phyloP scores from a whole-genome alignment of 2,113 vertebrate genomes.

The Macrotis lagotis region DNA sequence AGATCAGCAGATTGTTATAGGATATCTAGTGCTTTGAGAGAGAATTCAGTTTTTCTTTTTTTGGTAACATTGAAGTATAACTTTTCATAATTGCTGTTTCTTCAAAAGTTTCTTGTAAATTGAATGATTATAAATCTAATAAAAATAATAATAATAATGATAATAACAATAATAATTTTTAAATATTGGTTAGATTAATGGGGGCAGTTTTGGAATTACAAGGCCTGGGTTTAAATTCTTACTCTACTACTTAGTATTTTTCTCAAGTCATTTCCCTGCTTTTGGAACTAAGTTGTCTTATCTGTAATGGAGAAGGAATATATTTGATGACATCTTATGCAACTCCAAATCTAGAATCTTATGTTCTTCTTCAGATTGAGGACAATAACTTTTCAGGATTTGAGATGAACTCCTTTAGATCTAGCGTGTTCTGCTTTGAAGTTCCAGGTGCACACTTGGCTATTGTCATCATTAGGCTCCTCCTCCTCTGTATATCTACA shows the following conservation, averaged over 20 bases:
- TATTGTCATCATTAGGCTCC: neutral
- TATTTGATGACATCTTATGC: neutral
- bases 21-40: neutral
- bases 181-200: neutral
- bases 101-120: neutral
- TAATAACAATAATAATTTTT: neutral
- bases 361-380: neutral
- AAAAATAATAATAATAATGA: no score
- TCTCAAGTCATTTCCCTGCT: neutral
- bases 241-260: neutral
- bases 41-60: neutral
- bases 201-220: neutral
- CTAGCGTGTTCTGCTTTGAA: neutral
- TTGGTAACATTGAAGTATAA: neutral
- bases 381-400: constrained; percentile 1
- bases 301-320: neutral
- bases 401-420: neutral
- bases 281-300: neutral
- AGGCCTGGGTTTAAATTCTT: neutral
- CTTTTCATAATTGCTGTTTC: neutral
- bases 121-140: neutral
- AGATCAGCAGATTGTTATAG: neutral
- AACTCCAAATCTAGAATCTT: neutral
- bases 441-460: constrained; percentile 11
- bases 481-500: neutral